Base-by-base conservation (phyloP, 2,888 invertebrate species). In the Myopa tessellatipennis region DNA sequence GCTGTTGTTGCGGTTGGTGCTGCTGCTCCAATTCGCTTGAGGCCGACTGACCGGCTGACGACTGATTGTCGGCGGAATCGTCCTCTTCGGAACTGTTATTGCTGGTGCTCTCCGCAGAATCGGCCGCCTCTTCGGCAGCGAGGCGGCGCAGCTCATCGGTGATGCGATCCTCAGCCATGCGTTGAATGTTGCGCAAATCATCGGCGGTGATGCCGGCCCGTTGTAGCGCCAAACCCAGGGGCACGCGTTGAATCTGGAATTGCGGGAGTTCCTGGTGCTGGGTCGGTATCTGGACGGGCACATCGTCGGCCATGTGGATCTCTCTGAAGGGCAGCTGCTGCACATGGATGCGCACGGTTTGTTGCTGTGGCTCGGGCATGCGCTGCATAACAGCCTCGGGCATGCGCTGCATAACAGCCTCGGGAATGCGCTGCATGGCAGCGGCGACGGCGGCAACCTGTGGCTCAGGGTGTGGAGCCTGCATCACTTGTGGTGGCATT, bases 301-400 rank as follows among this genome's bases (percentile, higher is more conserved):
- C 85, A 81, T 89, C 87, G 78, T 88, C 87, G 81, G 86, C 84
- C 86, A 90, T 81, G 87, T 87, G 84, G 87, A 89, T 86, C 79
- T 87, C 88, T 74, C 87, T 85, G 81, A 91, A 89, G 55, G 91
- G 91, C 80, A 91, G 85, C 80, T 90, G 90, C 81, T 90, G 90
- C 75, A 90, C 88, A 72, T 90, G 89, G 76, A 90, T 89, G 83
- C 89, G 88, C 26, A 90, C 85, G 80, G 88, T 87, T 79, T 88
- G 86, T 65, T 81, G 82, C 70, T 79, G 80, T 78, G 82, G 78
- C 50, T 81, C 81, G 68, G 80, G 79, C 79, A 81, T 81, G 36
- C 60, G 70, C 8, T 78, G 72, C 69, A 76, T 75, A 40, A 45
- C 50, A 45, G 82, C 77, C 40, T 81, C 81, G 65, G 80, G 78